Conservation (phyloP, 2,797 vertebrate species). For the Carapus acus region DNA sequence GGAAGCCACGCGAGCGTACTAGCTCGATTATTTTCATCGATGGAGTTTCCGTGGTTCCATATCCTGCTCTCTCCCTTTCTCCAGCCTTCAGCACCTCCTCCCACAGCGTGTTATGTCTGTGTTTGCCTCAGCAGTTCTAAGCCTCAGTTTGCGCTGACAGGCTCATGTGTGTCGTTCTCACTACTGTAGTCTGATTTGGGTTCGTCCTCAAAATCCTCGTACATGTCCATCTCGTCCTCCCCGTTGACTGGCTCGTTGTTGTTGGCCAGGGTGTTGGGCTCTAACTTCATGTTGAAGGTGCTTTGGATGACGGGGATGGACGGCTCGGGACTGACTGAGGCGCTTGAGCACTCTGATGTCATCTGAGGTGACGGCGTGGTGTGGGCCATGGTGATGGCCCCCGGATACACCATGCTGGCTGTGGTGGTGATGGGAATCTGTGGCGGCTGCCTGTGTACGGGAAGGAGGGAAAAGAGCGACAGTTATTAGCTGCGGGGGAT, state of each 20-base stretch:
- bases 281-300: conserved; percentile 96
- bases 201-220: conserved; percentile 98
- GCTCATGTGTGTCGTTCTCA: conserved; percentile 94
- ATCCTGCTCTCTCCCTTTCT: conserved; percentile 53
- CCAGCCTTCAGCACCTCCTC: conserved; percentile 44
- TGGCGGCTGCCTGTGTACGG: conserved; percentile 84
- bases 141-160: conserved; percentile 93
- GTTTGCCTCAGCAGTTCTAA: conserved; percentile 44
- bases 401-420: conserved; percentile 93
- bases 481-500: no score
- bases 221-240: conserved; percentile 97
- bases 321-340: conserved; percentile 95
- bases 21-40: conserved; percentile 70
- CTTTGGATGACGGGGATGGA: conserved; percentile 98
- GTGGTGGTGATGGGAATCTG: conserved; percentile 93
- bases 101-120: conserved; percentile 46
- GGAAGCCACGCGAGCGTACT: conserved; percentile 95
- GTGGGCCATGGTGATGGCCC: conserved; percentile 93
- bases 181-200: conserved; percentile 99
- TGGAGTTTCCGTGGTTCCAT: conserved; percentile 60
- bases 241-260: conserved; percentile 85
- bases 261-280: conserved; percentile 79
- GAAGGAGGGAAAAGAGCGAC: conserved; percentile 13
- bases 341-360: conserved; percentile 99
- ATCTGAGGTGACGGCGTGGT: conserved; percentile 97